These are phyloP conservation scores for Siniperca chuatsi DNA, from an alignment of 2,113 vertebrate genomes.

Conservation along the genomic window DNA sequence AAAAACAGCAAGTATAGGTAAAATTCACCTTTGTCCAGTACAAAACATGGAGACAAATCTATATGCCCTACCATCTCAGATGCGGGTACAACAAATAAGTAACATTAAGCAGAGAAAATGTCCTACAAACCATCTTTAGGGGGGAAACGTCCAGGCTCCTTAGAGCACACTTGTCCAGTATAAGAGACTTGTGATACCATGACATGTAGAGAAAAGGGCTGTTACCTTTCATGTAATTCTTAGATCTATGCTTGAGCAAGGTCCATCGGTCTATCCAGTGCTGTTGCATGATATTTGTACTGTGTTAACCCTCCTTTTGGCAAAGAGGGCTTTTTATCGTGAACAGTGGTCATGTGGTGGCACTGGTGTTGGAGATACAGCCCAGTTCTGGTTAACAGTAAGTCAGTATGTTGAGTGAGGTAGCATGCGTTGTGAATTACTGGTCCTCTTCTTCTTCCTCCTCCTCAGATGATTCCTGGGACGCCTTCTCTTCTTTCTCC, in stretches of 20 bases:
- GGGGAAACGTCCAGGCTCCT: slow-evolving; percentile 66
- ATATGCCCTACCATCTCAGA: slow-evolving; percentile 79
- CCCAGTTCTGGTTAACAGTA: slow-evolving; percentile 86
- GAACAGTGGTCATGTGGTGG: slow-evolving; percentile 80
- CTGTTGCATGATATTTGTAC: slow-evolving; percentile 81
- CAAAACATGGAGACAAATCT: slow-evolving; percentile 75
- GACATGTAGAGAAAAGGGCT: slow-evolving; percentile 76
- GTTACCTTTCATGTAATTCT: slow-evolving; percentile 76
- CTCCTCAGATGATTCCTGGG: slow-evolving; percentile 95
- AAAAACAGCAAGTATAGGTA: slow-evolving; percentile 76
- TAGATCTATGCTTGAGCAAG: slow-evolving; percentile 78
- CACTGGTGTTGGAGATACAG: slow-evolving; percentile 81
- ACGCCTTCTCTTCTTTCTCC: slow-evolving; percentile 94
- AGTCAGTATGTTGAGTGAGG: slow-evolving; percentile 87
- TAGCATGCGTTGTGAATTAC: slow-evolving; percentile 88
- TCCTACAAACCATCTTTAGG: slow-evolving; percentile 69
- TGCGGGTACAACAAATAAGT: slow-evolving; percentile 72
- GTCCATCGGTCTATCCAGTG: slow-evolving; percentile 85
- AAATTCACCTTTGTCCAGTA: slow-evolving; percentile 88
- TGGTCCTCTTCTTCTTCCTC: slow-evolving; percentile 92
- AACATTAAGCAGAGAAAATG: slow-evolving; percentile 69
- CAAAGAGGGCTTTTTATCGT: slow-evolving; percentile 60
- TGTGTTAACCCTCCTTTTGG: slow-evolving; percentile 68
- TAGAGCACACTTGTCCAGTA: slow-evolving; percentile 84
- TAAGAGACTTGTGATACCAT: slow-evolving; percentile 81